Percentiles rank a stretch among this genome's conserved stretches.
Evolutionary conservation across 2,888 invertebrate genomes (phyloP).

Genomic region (Lasioglossum villosulum): DNA sequence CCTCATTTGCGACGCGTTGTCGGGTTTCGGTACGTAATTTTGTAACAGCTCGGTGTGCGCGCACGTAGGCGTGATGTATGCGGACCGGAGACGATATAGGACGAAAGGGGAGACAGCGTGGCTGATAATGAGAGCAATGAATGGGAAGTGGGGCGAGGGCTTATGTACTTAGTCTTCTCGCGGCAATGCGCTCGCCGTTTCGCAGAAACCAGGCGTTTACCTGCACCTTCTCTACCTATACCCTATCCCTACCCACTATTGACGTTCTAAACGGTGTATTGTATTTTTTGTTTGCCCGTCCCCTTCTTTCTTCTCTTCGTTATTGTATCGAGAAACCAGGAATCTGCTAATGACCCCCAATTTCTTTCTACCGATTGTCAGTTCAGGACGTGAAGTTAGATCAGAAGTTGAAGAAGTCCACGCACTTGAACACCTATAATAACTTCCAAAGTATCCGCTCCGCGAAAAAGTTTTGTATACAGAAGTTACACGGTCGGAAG

Average conservation of each 20-base stretch:
- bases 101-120: slow-evolving; percentile 61
- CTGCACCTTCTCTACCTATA: slow-evolving; percentile 17
- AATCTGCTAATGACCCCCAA: neutral
- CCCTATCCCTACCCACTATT: neutral
- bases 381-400: too few relatives aligned
- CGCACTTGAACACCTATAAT: too few relatives aligned
- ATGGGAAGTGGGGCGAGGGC: slow-evolving; percentile 74
- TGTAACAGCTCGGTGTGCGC: slow-evolving; percentile 9
- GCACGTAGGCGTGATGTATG: slow-evolving; percentile 34
- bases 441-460: too few relatives aligned
- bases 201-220: slow-evolving; percentile 52
- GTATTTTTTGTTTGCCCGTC: neutral
- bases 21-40: slow-evolving; percentile 41
- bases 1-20: slow-evolving; percentile 27
- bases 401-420: too few relatives aligned
- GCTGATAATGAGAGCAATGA: slow-evolving; percentile 77
- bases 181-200: slow-evolving; percentile 45
- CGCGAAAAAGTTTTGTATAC: too few relatives aligned
- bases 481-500: too few relatives aligned
- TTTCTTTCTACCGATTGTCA: neutral
- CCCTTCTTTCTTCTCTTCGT: neutral
- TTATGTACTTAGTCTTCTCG: slow-evolving; percentile 57
- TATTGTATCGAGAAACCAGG: neutral
- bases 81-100: slow-evolving; percentile 54
- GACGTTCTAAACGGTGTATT: slow-evolving; percentile 1